Percentiles rank a stretch among this genome's conserved stretches.
phyloP scores from a whole-genome alignment of 2,113 vertebrate species.

The Atractosteus spatula region DNA sequence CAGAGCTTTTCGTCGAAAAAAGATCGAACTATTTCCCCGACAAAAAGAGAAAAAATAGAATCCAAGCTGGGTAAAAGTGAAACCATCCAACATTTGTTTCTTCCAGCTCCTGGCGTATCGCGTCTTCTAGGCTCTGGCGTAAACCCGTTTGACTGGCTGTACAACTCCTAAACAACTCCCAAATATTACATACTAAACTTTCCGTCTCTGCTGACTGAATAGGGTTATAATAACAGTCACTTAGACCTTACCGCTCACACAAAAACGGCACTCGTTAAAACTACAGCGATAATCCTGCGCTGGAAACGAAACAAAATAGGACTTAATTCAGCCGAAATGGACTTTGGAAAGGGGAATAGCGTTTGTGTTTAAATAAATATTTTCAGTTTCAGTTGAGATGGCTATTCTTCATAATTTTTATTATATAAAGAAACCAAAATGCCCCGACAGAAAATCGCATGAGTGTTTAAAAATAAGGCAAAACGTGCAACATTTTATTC shows the following conservation, averaged over 20 bases:
- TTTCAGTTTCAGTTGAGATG: no score
- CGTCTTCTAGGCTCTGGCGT: slow-evolving; percentile 50
- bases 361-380: no score
- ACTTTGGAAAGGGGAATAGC: no score
- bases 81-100: slow-evolving; percentile 23
- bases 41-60: slow-evolving; percentile 5
- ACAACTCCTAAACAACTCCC: slow-evolving; percentile 68
- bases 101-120: slow-evolving; percentile 50
- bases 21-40: neutral
- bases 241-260: slow-evolving; percentile 47
- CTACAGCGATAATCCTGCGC: neutral
- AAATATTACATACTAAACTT: slow-evolving; percentile 63
- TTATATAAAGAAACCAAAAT: no score
- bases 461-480: no score
- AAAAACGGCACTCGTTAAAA: slow-evolving; percentile 18
- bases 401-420: no score
- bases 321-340: no score
- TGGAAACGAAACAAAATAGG: neutral
- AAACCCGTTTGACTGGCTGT: slow-evolving; percentile 88
- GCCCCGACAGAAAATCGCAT: no score
- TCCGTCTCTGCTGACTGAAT: slow-evolving; percentile 42
- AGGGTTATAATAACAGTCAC: slow-evolving; percentile 57
- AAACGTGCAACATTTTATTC: no score
- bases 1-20: neutral
- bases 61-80: slow-evolving; percentile 17